Conservation (phyloP, 1,140 invertebrate genomes). For the Samia ricini region DNA sequence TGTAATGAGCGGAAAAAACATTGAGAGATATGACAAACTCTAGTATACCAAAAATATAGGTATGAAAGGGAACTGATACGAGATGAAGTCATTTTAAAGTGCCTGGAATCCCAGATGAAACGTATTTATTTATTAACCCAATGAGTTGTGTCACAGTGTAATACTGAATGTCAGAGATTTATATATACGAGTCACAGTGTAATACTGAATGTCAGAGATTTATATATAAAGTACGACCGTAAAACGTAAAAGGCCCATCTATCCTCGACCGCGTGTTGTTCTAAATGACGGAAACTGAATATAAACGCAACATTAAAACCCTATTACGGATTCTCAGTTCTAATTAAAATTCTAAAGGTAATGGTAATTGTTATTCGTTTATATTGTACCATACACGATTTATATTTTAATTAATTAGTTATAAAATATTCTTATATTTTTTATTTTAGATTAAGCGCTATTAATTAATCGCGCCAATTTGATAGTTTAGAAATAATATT, state of each 20-base stretch:
- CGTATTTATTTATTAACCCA: constrained; percentile 54
- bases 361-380: not conserved
- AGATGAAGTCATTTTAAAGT: constrained; percentile 53
- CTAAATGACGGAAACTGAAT: not conserved
- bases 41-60: no score
- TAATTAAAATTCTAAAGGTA: not conserved
- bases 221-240: constrained; percentile 20
- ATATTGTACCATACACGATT: not conserved
- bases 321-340: no score
- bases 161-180: constrained; percentile 29
- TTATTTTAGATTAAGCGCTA: no score
- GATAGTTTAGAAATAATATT: no score
- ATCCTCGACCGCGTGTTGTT: constrained; percentile 10
- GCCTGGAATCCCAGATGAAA: constrained; percentile 42
- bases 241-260: constrained; percentile 15
- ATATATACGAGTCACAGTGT: constrained; percentile 13
- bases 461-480: no score
- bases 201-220: constrained; percentile 29
- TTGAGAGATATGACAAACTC: no score
- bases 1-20: no score
- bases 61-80: not conserved
- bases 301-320: not conserved
- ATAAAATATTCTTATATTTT: not conserved
- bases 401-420: not conserved
- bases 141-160: constrained; percentile 11